Percentiles rank a stretch among this genome's conserved stretches.
phyloP scores from a whole-genome alignment of 2,888 invertebrate genomes.

The Sabellastarte sp. region DNA sequence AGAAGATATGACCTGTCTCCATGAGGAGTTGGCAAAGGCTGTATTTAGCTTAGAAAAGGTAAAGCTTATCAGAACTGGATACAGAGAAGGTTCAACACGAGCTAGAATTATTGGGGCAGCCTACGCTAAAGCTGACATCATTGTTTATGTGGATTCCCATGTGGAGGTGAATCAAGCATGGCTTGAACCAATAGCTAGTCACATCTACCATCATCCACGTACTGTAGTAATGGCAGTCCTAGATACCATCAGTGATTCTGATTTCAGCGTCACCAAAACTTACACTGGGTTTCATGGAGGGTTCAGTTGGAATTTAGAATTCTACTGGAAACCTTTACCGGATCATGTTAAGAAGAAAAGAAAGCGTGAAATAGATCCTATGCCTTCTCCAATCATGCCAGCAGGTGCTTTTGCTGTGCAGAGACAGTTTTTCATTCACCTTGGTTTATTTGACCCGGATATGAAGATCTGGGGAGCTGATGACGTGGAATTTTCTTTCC shows the following conservation, averaged over 20 bases:
- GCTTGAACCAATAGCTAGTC: constrained; percentile 5
- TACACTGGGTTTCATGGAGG: constrained; percentile 7
- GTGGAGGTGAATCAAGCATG: constrained; percentile 7
- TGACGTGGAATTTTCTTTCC: constrained; percentile 15
- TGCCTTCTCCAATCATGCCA: constrained; percentile 15
- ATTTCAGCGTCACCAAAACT: constrained; percentile 1
- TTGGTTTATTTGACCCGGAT: constrained; percentile 11
- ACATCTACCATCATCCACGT: background rate
- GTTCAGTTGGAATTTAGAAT: constrained; percentile 12
- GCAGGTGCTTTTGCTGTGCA: constrained; percentile 11
- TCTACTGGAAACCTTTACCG: constrained; percentile 12
- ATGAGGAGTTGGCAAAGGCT: too few relatives aligned
- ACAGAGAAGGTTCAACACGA: constrained; percentile 11
- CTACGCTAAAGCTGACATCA: constrained; percentile 6
- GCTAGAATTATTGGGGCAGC: constrained; percentile 10
- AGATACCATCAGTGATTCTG: constrained; percentile 6
- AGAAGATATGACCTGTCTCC: background rate
- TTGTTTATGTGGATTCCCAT: constrained; percentile 9
- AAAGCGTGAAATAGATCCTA: background rate
- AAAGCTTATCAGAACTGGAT: constrained; percentile 3
- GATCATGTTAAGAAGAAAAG: background rate
- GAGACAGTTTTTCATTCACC: constrained; percentile 1
- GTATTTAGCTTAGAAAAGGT: too few relatives aligned
- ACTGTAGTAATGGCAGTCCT: constrained; percentile 9
- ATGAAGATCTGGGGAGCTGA: constrained; percentile 15